Percentiles rank a stretch among this genome's conserved stretches.
These are phyloP conservation scores for Apotomis turbidana DNA, from an alignment of 2,888 invertebrate species.

Conservation along the genomic window DNA sequence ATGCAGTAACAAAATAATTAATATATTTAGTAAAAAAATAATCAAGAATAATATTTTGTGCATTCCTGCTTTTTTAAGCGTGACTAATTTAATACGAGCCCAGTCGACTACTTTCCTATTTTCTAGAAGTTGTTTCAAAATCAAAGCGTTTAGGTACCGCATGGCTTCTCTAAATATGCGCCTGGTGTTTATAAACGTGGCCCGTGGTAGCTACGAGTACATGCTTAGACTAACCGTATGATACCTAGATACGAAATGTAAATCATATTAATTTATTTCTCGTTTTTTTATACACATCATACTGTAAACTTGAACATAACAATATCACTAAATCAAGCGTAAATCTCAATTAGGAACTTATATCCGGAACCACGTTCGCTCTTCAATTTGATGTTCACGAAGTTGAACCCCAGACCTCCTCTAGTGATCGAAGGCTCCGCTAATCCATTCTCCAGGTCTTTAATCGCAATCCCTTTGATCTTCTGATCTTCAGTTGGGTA, in stretches of 20 bases:
- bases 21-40: too few relatives aligned
- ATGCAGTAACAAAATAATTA: too few relatives aligned
- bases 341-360: constrained; percentile 69
- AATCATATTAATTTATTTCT: background rate
- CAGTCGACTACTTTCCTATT: too few relatives aligned
- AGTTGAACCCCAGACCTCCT: constrained; percentile 73
- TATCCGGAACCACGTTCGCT: constrained; percentile 73
- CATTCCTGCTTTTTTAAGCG: too few relatives aligned
- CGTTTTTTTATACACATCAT: background rate
- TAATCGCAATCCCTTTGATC: constrained; percentile 75
- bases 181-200: too few relatives aligned
- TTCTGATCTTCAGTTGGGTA: constrained; percentile 62
- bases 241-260: background rate
- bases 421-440: constrained; percentile 69
- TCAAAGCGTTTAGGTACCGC: too few relatives aligned
- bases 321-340: constrained; percentile 57
- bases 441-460: constrained; percentile 69
- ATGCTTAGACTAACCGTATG: too few relatives aligned
- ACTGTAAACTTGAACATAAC: background rate
- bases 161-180: too few relatives aligned
- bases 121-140: too few relatives aligned
- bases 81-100: too few relatives aligned
- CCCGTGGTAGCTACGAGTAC: too few relatives aligned
- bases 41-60: too few relatives aligned
- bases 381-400: constrained; percentile 72